Evolutionary conservation across 2,113 vertebrate species (phyloP).

Genomic region (Orthonyx spaldingii): DNA sequence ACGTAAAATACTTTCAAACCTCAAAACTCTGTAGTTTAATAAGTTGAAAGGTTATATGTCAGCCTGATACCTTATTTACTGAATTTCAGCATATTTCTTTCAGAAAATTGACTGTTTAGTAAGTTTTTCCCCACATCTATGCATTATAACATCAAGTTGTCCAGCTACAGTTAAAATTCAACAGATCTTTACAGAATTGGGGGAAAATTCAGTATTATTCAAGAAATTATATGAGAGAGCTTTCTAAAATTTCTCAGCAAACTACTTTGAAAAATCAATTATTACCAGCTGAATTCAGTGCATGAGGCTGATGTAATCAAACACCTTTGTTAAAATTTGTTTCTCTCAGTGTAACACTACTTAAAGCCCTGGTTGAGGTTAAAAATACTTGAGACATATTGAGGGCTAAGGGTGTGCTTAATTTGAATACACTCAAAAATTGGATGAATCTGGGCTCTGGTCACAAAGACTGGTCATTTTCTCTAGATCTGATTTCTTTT

Average conservation of each 20-base stretch:
- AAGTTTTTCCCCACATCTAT: background rate
- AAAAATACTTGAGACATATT: background rate
- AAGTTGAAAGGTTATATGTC: background rate
- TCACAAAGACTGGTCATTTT: background rate
- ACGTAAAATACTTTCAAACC: background rate
- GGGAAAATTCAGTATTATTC: background rate
- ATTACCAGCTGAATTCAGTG: background rate
- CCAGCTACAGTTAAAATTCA: background rate
- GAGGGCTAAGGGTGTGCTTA: background rate
- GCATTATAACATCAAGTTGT: background rate
- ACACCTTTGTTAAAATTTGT: background rate
- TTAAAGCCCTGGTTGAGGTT: background rate
- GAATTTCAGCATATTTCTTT: background rate
- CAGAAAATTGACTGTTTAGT: background rate
- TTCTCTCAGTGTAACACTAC: background rate
- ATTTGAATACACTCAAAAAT: background rate
- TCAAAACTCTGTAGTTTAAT: background rate
- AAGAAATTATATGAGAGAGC: background rate
- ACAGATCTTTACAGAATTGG: background rate
- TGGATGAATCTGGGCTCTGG: background rate
- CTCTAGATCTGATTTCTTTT: background rate
- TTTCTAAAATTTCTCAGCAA: background rate
- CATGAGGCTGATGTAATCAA: background rate
- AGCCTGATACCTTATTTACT: background rate
- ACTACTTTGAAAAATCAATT: background rate